Evolutionary conservation across 2,113 vertebrate genomes (phyloP), one percentile per base, ranked within the genome.

Genomic region (Oreochromis niloticus): DNA sequence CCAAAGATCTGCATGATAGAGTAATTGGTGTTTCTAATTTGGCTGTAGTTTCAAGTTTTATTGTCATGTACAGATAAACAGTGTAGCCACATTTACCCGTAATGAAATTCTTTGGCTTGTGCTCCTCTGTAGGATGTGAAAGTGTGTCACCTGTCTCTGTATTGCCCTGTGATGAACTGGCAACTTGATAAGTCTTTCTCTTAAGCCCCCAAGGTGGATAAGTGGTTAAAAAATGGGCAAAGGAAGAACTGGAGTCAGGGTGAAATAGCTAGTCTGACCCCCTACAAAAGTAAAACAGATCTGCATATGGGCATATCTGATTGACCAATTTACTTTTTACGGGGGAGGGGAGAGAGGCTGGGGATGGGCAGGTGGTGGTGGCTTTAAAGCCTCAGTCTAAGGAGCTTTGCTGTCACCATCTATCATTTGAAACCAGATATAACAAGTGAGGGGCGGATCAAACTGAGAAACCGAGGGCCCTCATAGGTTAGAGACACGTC

Each of bases 91-190:
- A 4, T 27, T 27, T 27, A 27, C 3, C 27, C 27, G 4, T 27
- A 27, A 27, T 27, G 27, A 27, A 27, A 27, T 27, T 27, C 27
- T 27, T 27, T 27, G 27, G 27, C 27, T 27, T 27, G 27, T 27
- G 27, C 27, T 27, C 27, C 27, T 27, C 27, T 27, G 27, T 17
- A 1, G 22, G 39, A 27, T 73, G 8, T 22, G 24, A 50, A 32
- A 50, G 24, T 32, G 43, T 50, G 43, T 30, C 46, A 11, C 24
- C 1, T 75, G 0, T 48, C 22, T 0, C 0, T 75, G 24, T 0
- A 19, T 30, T 48, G 24, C 4, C 68, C 24, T 48, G 71, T 75
- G 43, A 75, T 30, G 0, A 48, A 75, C 71, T 75, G 43, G 4
- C 6, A 1, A 19, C 71, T 24, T 48, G 41, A 48, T 1, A 75